These are phyloP conservation scores for Actinopyga echinites DNA, from an alignment of 53 echinoderm and acorn worm genomes.

Conservation along the genomic window DNA sequence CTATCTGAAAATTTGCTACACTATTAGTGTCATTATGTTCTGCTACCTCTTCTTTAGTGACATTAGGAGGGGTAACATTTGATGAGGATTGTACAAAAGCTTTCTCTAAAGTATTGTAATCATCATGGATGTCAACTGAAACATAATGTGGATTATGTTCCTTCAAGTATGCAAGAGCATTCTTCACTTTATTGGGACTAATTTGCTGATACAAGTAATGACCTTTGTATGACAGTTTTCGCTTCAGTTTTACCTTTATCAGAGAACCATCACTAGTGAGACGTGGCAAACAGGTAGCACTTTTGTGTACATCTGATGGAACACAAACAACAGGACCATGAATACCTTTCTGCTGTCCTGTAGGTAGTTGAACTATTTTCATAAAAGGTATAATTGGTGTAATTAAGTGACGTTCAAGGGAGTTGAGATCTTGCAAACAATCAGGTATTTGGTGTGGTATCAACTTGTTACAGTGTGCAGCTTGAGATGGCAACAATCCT, in stretches of 20 bases:
- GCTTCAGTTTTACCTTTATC: constrained; percentile 46
- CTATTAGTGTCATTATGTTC: too few relatives aligned
- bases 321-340: constrained; percentile 66
- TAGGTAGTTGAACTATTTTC: constrained; percentile 56
- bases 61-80: constrained; percentile 38
- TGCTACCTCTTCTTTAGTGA: not conserved
- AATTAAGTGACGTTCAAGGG: constrained; percentile 55
- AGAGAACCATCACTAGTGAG: constrained; percentile 40
- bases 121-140: not conserved
- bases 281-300: constrained; percentile 36
- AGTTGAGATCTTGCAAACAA: constrained; percentile 19
- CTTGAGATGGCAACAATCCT: constrained; percentile 27
- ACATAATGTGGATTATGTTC: not conserved
- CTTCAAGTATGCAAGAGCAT: not conserved
- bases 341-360: constrained; percentile 49
- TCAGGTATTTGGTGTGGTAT: constrained; percentile 1
- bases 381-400: constrained; percentile 63
- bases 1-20: too few relatives aligned
- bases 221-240: constrained; percentile 16
- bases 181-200: not conserved
- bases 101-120: too few relatives aligned
- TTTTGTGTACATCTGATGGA: constrained; percentile 38
- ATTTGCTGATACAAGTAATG: constrained; percentile 1
- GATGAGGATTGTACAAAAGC: not conserved
- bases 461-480: constrained; percentile 33